These are phyloP conservation scores for Rhaphigaster nebulosa DNA, from an alignment of 2,888 invertebrate genomes.

Conservation along the genomic window DNA sequence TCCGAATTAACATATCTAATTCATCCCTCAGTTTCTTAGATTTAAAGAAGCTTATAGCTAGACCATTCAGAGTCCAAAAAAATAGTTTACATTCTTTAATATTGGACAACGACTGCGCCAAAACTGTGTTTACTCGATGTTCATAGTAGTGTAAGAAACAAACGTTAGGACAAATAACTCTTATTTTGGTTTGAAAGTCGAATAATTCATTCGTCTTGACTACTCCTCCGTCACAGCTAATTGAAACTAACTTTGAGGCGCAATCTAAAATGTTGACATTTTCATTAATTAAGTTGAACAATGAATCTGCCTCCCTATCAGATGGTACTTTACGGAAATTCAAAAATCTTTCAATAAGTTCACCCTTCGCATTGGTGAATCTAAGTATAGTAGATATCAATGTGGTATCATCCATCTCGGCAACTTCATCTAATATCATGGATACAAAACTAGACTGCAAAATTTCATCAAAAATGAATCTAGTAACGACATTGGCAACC, in stretches of 20 bases:
- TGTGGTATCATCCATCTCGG: neutral
- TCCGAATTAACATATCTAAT: neutral
- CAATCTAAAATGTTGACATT: neutral
- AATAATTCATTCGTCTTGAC: neutral
- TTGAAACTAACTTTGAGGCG: neutral
- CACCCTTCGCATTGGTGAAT: neutral
- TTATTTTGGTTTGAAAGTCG: neutral
- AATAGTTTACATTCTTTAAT: slow-evolving; percentile 3
- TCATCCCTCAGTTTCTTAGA: neutral
- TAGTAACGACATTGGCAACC: too few species aligned
- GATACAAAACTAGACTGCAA: neutral
- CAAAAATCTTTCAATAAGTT: neutral
- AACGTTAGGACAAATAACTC: neutral
- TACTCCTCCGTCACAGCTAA: slow-evolving; percentile 3
- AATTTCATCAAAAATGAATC: neutral
- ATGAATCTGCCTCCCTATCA: neutral
- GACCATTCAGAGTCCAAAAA: slow-evolving; percentile 7
- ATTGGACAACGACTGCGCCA: slow-evolving; percentile 1
- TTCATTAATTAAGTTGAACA: neutral
- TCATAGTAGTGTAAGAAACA: slow-evolving; percentile 7
- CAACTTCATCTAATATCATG: slow-evolving; percentile 3
- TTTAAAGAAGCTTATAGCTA: slow-evolving; percentile 1
- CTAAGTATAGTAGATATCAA: neutral
- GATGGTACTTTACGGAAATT: neutral
- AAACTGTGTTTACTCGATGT: neutral